Evolutionary conservation across 2,113 vertebrate genomes (phyloP), one percentile per base, ranked within the genome.

Genomic region (Ictidomys tridecemlineatus): DNA sequence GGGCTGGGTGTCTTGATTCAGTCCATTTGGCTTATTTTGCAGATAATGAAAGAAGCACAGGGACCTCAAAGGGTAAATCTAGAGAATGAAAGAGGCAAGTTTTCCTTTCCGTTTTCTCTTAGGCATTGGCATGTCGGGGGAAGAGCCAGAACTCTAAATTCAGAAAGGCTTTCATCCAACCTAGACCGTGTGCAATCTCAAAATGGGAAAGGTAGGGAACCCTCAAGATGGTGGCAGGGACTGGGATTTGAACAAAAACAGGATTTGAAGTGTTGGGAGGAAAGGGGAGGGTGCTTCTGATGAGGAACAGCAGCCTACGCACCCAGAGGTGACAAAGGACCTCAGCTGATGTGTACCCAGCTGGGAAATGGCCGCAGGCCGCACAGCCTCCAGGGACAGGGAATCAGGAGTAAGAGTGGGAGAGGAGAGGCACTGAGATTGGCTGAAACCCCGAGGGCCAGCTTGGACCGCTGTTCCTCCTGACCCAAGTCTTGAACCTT

Each of bases 201-300:
- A 82, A 93, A 74, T 76, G 72, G 85, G 87, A 92, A 86, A 88
- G 32, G 45, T 53, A 91, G 69, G 22, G 12, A 63, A 17, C 0
- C 53, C 88, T 95, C 28, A 0, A 45, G 34, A 51, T 85, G 85
- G 24, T 39, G 24, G 26, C n/a, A 37, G 84, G 76, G 85, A 61
- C n/a, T 78, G 53, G 61, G 17, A 39, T 95, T 89, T 65, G 61
- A 94, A 91, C 42, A 73, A 51, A 96, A 79, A 12, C 39, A 12
- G 39, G 69, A 69, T 18, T 30, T 67, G 24, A 89, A 85, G 73
- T 78, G 45, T 61, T 63, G 69, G 48, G 53, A 80, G 56, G 58
- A 58, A 20, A 85, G 45, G 4, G 22, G 17, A 85, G 30, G 30
- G 14, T 4, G 1, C 58, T 92, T 86, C 63, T 51, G 26, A n/a